Conservation (phyloP, 2,797 vertebrate species). For the Kryptolebias ocellatus region DNA sequence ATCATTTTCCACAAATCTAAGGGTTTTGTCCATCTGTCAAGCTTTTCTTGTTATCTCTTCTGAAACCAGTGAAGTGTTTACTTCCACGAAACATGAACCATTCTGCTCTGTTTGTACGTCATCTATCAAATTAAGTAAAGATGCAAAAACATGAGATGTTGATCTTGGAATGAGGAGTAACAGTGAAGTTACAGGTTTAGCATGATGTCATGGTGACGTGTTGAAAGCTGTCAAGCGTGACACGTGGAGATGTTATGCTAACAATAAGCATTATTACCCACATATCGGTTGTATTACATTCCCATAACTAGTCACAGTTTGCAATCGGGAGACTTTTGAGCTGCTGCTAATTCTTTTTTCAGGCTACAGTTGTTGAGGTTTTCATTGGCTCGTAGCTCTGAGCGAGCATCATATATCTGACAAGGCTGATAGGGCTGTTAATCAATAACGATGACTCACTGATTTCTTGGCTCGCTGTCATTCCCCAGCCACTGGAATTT, state of each 20-base stretch:
- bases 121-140: conserved; percentile 46
- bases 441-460: conserved; percentile 55
- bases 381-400: conserved; percentile 9
- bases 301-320: conserved; percentile 2
- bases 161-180: conserved; percentile 55
- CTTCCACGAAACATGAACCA: conserved; percentile 5
- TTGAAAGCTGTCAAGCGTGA: conserved; percentile 5
- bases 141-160: conserved; percentile 71
- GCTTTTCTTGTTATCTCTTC: conserved; percentile 9
- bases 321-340: background rate
- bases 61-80: background rate
- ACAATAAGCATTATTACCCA: background rate
- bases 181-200: conserved; percentile 59
- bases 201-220: conserved; percentile 59
- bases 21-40: background rate
- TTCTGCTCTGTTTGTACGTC: background rate
- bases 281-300: background rate
- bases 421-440: conserved; percentile 44
- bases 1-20: background rate
- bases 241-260: background rate
- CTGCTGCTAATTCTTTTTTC: background rate
- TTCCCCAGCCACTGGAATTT: conserved; percentile 38
- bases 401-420: conserved; percentile 37
- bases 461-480: conserved; percentile 39
- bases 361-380: background rate